phyloP scores from a whole-genome alignment of 2,888 invertebrate genomes.

The Liodrosophila aerea region DNA sequence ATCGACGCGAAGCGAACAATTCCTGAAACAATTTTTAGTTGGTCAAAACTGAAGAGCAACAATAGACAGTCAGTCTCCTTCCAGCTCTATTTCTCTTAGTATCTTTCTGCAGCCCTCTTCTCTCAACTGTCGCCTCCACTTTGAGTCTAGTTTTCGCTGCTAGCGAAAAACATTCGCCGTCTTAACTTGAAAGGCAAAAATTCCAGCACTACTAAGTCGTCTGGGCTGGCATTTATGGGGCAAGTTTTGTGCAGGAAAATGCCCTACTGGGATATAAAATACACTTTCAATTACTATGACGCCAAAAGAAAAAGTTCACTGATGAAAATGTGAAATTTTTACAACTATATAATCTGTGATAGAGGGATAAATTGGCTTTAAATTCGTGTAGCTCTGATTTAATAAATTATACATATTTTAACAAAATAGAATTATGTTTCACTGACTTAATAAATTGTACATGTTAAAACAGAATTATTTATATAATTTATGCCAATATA shows the following conservation, averaged over 20 bases:
- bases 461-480: too few relatives aligned
- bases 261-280: too few relatives aligned
- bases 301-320: not conserved
- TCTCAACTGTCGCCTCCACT: not conserved
- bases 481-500: too few relatives aligned
- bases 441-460: too few relatives aligned
- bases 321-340: too few relatives aligned
- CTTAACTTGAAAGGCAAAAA: constrained; percentile 56
- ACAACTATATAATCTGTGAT: too few relatives aligned
- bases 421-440: too few relatives aligned
- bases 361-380: too few relatives aligned
- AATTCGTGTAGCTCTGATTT: too few relatives aligned
- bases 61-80: constrained; percentile 39
- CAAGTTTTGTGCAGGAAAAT: constrained; percentile 26
- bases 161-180: constrained; percentile 67
- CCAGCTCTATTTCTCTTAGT: not conserved
- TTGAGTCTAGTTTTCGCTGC: constrained; percentile 58
- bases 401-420: too few relatives aligned
- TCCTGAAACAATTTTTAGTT: constrained; percentile 54
- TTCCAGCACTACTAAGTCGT: constrained; percentile 51
- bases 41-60: constrained; percentile 58
- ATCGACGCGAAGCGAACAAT: constrained; percentile 45
- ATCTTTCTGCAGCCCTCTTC: not conserved
- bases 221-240: constrained; percentile 30
- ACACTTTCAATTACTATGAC: not conserved